Percentiles rank a stretch among this genome's conserved stretches.
These are phyloP conservation scores for Syngnathus rostellatus DNA, from an alignment of 2,797 vertebrate species.

Conservation along the genomic window DNA sequence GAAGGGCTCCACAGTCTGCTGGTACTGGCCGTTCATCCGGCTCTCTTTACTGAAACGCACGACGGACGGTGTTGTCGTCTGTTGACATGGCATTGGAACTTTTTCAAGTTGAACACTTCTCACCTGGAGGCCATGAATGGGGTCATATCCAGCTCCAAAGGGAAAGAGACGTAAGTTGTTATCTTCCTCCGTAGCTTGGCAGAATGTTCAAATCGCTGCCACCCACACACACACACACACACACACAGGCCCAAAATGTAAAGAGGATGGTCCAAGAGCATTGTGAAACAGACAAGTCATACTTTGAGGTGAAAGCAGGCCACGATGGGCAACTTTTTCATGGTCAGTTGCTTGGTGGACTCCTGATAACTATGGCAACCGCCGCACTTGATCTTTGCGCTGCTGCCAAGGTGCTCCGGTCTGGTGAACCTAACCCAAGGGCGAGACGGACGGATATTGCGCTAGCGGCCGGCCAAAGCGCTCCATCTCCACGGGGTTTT, in stretches of 20 bases:
- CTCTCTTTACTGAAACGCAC: slow-evolving; percentile 83
- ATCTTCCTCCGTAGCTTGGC: slow-evolving; percentile 95
- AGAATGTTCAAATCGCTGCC: slow-evolving; percentile 93
- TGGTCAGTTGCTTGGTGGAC: slow-evolving; percentile 98
- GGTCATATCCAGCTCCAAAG: slow-evolving; percentile 95
- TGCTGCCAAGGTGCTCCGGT: slow-evolving; percentile 95
- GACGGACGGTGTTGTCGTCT: slow-evolving; percentile 1
- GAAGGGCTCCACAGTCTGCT: slow-evolving; percentile 85
- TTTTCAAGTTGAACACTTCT: slow-evolving; percentile 18
- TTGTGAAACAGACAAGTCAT: slow-evolving; percentile 40
- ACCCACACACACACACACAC: not conserved
- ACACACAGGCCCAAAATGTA: too few relatives aligned
- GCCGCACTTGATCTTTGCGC: slow-evolving; percentile 97
- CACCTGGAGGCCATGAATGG: slow-evolving; percentile 99
- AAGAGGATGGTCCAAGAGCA: not conserved
- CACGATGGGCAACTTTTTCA: slow-evolving; percentile 97
- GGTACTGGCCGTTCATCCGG: slow-evolving; percentile 95
- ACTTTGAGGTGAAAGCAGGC: slow-evolving; percentile 98
- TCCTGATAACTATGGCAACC: slow-evolving; percentile 99
- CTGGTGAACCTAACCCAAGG: slow-evolving; percentile 80
- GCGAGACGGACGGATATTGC: not conserved
- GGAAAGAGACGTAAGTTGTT: slow-evolving; percentile 94
- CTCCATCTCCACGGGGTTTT: too few relatives aligned
- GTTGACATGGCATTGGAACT: not conserved
- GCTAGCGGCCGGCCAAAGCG: too few relatives aligned